Evolutionary conservation across 1,140 invertebrate species (phyloP).

Genomic region (Scaptomyza pallida): DNA sequence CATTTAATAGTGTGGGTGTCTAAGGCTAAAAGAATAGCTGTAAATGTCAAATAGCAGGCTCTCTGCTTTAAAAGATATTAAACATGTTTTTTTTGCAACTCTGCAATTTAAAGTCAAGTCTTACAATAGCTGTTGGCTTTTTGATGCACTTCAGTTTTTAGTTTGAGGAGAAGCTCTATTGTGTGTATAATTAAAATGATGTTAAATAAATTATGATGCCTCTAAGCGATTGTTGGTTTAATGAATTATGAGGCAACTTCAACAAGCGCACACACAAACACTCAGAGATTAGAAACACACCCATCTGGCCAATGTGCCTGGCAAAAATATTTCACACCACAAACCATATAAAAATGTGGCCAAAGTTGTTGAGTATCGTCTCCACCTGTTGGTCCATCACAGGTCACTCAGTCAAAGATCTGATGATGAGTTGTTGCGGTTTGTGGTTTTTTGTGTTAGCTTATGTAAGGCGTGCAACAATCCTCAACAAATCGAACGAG

Average conservation of each 20-base stretch:
- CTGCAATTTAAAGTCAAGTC: too few relatives aligned
- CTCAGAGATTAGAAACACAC: constrained; percentile 1
- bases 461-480: constrained; percentile 30
- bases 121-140: too few relatives aligned
- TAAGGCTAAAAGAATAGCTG: too few relatives aligned
- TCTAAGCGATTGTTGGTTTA: background rate
- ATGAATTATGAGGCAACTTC: constrained; percentile 5
- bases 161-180: background rate
- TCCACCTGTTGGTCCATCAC: background rate
- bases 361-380: background rate
- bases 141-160: too few relatives aligned
- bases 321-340: constrained; percentile 24
- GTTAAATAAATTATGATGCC: constrained; percentile 2
- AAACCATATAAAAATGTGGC: background rate
- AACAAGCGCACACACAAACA: background rate
- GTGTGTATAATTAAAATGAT: constrained; percentile 5
- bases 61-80: too few relatives aligned
- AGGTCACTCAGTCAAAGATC: constrained; percentile 17
- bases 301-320: background rate
- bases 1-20: too few relatives aligned
- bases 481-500: constrained; percentile 21
- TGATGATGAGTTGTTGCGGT: constrained; percentile 3
- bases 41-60: too few relatives aligned
- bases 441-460: background rate
- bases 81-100: too few relatives aligned